A percentile compares a stretch with the other conserved stretches of the same genome.
These are phyloP conservation scores for Spondyliosoma cantharus DNA, from an alignment of 2,797 vertebrate species.

Conservation along the genomic window DNA sequence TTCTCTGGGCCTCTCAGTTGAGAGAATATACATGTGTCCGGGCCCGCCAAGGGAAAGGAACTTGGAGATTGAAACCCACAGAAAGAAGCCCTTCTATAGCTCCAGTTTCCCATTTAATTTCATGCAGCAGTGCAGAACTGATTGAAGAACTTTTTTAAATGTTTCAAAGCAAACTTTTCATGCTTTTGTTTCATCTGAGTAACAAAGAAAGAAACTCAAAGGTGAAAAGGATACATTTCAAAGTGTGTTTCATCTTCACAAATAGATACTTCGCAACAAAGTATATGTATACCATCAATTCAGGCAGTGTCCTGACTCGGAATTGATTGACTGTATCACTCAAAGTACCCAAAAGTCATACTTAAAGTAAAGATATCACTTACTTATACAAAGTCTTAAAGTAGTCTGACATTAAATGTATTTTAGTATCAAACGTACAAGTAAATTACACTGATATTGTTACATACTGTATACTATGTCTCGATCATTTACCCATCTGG, in stretches of 20 bases:
- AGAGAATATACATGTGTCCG: constrained; percentile 66
- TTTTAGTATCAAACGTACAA: too few relatives aligned
- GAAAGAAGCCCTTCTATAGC: constrained; percentile 1
- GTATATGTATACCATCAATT: not conserved
- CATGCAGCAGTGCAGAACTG: not conserved
- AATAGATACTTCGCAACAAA: too few relatives aligned
- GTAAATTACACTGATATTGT: too few relatives aligned
- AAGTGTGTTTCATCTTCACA: not conserved
- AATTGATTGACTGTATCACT: not conserved
- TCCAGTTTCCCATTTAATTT: constrained; percentile 10
- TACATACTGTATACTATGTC: too few relatives aligned
- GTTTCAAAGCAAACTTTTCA: not conserved
- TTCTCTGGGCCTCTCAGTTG: constrained; percentile 75
- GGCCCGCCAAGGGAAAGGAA: constrained; percentile 46
- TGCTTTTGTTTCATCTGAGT: not conserved
- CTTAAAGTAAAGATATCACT: too few relatives aligned
- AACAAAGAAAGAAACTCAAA: not conserved
- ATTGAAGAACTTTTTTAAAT: not conserved
- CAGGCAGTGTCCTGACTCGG: not conserved
- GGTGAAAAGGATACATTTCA: not conserved
- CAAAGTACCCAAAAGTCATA: too few relatives aligned
- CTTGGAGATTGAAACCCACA: constrained; percentile 33
- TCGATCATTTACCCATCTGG: too few relatives aligned
- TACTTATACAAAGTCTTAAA: too few relatives aligned
- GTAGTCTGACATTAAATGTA: too few relatives aligned